A percentile compares a stretch with the other conserved stretches of the same genome.
Evolutionary conservation across 2,888 invertebrate species (phyloP).

Genomic region (Cabera pusaria): DNA sequence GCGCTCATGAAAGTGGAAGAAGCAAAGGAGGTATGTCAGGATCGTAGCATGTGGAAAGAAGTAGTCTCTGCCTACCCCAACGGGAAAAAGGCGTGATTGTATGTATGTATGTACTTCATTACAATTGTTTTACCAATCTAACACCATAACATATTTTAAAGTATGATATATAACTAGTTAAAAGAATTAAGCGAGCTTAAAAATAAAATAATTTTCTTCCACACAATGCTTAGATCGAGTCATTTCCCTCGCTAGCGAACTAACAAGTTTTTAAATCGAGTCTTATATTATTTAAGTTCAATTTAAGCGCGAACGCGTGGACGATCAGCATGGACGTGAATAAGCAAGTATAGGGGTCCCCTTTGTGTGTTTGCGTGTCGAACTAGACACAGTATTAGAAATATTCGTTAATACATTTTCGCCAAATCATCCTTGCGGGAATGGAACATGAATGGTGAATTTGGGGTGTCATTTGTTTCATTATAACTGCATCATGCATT

Average conservation of each 20-base stretch:
- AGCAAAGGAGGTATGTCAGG: too few relatives aligned
- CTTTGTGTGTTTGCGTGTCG: constrained; percentile 56
- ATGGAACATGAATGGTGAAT: constrained; percentile 15
- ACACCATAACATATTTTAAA: too few relatives aligned
- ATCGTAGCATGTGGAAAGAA: too few relatives aligned
- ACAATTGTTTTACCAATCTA: too few relatives aligned
- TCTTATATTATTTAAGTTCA: constrained; percentile 70
- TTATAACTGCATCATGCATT: too few relatives aligned
- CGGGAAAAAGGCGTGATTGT: too few relatives aligned
- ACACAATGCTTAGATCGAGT: constrained; percentile 15
- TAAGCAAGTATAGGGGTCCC: constrained; percentile 62
- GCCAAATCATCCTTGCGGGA: constrained; percentile 17
- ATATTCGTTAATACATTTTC: constrained; percentile 44
- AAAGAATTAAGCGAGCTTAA: too few relatives aligned
- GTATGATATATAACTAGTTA: too few relatives aligned
- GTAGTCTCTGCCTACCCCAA: too few relatives aligned
- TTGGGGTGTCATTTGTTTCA: constrained; percentile 6
- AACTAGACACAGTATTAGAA: constrained; percentile 47
- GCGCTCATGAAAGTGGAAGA: too few relatives aligned
- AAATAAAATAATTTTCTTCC: constrained; percentile 21
- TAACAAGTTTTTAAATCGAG: constrained; percentile 47
- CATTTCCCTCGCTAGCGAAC: constrained; percentile 27
- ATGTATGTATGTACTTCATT: too few relatives aligned
- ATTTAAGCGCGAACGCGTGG: constrained; percentile 69
- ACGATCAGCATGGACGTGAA: constrained; percentile 64